phyloP scores from a whole-genome alignment of 2,888 invertebrate species.

The Acleris literana region DNA sequence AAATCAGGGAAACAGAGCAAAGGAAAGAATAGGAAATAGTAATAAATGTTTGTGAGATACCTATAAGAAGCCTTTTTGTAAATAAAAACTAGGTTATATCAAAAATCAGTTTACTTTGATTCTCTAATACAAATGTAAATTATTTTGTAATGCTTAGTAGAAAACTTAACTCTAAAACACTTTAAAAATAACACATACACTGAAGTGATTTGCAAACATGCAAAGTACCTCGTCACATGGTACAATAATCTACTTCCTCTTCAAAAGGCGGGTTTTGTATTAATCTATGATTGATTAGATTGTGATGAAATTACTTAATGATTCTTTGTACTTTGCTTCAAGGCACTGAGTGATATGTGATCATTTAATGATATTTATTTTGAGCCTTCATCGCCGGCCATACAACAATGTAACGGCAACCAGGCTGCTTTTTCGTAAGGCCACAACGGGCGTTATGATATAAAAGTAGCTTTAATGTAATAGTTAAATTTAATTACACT shows the following conservation, averaged over 20 bases:
- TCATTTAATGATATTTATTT: too few relatives aligned
- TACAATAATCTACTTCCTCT: neutral
- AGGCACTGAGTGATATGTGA: slow-evolving; percentile 13
- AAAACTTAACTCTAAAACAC: slow-evolving; percentile 22
- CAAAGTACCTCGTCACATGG: neutral
- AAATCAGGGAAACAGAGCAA: slow-evolving; percentile 58
- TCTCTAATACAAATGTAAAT: slow-evolving; percentile 19
- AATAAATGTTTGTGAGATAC: slow-evolving; percentile 39
- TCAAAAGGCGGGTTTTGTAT: slow-evolving; percentile 18
- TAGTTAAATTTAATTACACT: too few relatives aligned
- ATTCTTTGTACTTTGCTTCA: slow-evolving; percentile 19
- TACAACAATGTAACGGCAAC: too few relatives aligned
- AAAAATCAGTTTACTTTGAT: slow-evolving; percentile 33
- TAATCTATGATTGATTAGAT: slow-evolving; percentile 16
- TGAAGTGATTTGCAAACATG: neutral
- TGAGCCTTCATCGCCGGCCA: too few relatives aligned
- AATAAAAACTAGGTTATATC: slow-evolving; percentile 18
- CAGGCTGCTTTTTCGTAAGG: too few relatives aligned
- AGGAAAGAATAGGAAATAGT: slow-evolving; percentile 56
- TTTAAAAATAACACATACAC: slow-evolving; percentile 4
- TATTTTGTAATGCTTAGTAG: slow-evolving; percentile 22
- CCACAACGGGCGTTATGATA: too few relatives aligned
- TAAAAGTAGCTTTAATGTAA: too few relatives aligned
- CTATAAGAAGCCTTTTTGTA: neutral
- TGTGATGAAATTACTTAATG: slow-evolving; percentile 5